phyloP scores from a whole-genome alignment of 2,888 invertebrate species.

The Tetheella fluctuosa region DNA sequence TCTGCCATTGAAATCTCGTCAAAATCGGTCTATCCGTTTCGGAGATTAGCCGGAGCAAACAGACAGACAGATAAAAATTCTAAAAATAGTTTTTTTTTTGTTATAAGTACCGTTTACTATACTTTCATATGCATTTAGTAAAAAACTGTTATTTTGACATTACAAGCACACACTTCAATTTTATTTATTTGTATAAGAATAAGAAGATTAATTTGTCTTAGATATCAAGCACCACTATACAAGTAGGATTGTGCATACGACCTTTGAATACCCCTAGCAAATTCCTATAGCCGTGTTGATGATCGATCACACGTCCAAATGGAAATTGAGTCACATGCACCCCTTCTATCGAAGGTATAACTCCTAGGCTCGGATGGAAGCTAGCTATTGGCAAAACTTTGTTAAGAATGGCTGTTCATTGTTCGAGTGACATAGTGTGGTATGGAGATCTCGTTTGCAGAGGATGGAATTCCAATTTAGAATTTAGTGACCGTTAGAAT shows the following conservation, averaged over 20 bases:
- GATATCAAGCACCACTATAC: neutral
- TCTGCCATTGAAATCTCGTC: too few species aligned
- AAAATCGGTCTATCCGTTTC: too few species aligned
- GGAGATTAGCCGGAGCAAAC: too few species aligned
- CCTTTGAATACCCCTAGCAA: constrained; percentile 16
- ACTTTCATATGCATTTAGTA: too few species aligned
- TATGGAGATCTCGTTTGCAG: neutral
- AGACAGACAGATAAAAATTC: too few species aligned
- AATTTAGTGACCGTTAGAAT: neutral
- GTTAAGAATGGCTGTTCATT: constrained; percentile 6
- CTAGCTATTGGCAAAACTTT: neutral
- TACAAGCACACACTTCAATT: too few species aligned
- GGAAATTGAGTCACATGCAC: constrained; percentile 57
- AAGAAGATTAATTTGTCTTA: neutral
- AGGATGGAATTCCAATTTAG: neutral
- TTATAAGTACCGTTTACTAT: too few species aligned
- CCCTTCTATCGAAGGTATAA: constrained; percentile 35
- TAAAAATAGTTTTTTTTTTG: too few species aligned
- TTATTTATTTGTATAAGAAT: too few species aligned
- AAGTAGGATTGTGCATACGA: constrained; percentile 2
- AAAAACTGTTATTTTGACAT: too few species aligned
- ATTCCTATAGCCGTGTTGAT: constrained; percentile 35
- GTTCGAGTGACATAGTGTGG: neutral
- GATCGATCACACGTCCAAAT: constrained; percentile 58
- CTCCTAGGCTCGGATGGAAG: constrained; percentile 12